Evolutionary conservation across 2,797 vertebrate genomes (phyloP), one percentile per base, ranked within the genome.

Genomic region (Thripadectes ignobilis): DNA sequence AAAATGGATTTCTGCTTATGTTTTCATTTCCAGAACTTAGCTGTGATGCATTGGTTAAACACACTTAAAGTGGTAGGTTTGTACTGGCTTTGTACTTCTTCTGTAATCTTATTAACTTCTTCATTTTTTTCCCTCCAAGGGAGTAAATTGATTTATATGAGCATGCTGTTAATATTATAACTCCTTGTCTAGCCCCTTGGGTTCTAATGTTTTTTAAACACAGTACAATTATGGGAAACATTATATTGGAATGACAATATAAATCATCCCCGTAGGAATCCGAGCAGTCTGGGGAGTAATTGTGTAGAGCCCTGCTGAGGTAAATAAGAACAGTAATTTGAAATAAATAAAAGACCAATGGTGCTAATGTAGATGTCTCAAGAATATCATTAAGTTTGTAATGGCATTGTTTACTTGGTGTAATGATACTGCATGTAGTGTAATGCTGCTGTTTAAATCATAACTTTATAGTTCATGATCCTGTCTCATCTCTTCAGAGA

Each of bases 251-350:
- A 96, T 98, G 96, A 96, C 96, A 96, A 95, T 93, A 97, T 97
- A 97, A 97, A 97, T 98, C 96, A 98, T 95, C 91, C 76, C 95
- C 92, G 76, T 88, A 97, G 95, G 92, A 97, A 88, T 68, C 85
- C 69, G 68, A 92, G 73, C 83, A 95, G 88, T 95, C 87, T 75
- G 93, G 77, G 90, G 91, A 96, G 75, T 80, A 95, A 96, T 96
- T 14, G 8, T 94, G 81, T 68, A 95, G 74, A 97, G 79, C 83
- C 95, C 92, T 96, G 91, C 96, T 89, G 97, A 94, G 96, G 95
- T 96, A 97, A 98, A 97, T 97, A 98, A 97, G 92, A 96, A 96
- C 90, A 97, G 96, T 97, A 98, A 98, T 98, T 98, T 98, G 97
- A 96, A 97, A 97, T 76, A 82, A 97, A 98, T 97, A 97, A 98